Percentiles rank a stretch among this genome's conserved stretches.
Conservation (phyloP, 53 echinoderm and acorn worm genomes). For the Echinometra lucunter region DNA sequence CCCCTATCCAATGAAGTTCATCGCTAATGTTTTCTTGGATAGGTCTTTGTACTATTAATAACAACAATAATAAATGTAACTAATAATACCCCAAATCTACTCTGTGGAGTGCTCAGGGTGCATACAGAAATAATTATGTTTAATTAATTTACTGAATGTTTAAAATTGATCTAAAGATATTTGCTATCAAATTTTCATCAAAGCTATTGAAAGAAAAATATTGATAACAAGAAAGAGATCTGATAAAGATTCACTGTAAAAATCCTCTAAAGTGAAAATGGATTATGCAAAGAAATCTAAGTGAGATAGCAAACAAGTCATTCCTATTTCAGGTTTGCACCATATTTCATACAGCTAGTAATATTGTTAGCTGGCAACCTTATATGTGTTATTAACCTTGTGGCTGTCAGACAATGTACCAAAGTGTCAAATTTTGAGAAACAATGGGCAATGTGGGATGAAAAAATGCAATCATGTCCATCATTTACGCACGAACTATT, state of each 20-base stretch:
- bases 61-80: neutral
- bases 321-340: neutral
- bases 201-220: neutral
- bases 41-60: neutral
- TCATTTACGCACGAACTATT: constrained; percentile 6
- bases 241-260: neutral
- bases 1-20: neutral
- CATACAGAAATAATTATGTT: no score
- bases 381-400: neutral
- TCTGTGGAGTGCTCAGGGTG: no score
- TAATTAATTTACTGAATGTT: no score
- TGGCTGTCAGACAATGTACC: neutral
- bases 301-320: constrained; percentile 6
- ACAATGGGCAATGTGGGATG: neutral
- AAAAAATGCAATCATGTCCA: no score
- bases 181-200: neutral
- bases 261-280: neutral
- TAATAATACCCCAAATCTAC: no score
- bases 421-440: constrained; percentile 21
- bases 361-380: neutral
- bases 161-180: no score
- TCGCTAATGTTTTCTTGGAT: neutral
- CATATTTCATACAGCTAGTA: neutral
- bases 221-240: neutral
- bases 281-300: neutral